Conservation (phyloP, 2,888 invertebrate species). For the Platycheirus rosarum region DNA sequence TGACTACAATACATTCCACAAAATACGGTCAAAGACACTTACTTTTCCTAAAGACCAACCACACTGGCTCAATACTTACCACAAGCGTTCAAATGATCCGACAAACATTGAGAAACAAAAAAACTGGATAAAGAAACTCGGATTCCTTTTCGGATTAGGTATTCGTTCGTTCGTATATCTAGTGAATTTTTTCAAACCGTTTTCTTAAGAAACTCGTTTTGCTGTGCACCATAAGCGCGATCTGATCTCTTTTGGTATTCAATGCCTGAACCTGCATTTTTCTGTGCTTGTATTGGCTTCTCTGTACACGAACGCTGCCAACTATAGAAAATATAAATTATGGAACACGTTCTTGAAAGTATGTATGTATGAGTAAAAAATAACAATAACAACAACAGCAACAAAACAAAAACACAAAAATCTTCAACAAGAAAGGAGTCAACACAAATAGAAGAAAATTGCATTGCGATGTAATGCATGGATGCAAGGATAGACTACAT, state of each 20-base stretch:
- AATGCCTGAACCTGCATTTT: constrained; percentile 48
- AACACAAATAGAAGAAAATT: constrained; percentile 39
- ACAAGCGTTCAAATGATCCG: constrained; percentile 13
- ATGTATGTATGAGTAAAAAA: constrained; percentile 19
- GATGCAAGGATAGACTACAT: constrained; percentile 16
- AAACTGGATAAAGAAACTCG: constrained; percentile 51
- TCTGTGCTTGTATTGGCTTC: background rate
- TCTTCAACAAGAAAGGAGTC: background rate
- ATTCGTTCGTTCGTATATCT: background rate
- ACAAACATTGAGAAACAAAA: constrained; percentile 24
- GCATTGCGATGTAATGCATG: constrained; percentile 33
- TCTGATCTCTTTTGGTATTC: constrained; percentile 57
- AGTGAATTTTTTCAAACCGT: constrained; percentile 33
- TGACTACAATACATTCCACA: constrained; percentile 40
- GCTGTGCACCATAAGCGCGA: constrained; percentile 25
- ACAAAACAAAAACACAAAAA: background rate
- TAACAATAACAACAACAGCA: constrained; percentile 14
- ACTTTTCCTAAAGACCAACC: constrained; percentile 17
- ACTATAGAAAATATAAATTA: constrained; percentile 10
- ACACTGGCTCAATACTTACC: constrained; percentile 8
- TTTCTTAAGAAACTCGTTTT: constrained; percentile 49
- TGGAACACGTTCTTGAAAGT: constrained; percentile 58
- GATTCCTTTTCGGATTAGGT: constrained; percentile 64
- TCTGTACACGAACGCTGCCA: too few species aligned
- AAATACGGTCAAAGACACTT: constrained; percentile 41